phyloP scores from a whole-genome alignment of 2,797 vertebrate genomes.

The Cetoscarus ocellatus region DNA sequence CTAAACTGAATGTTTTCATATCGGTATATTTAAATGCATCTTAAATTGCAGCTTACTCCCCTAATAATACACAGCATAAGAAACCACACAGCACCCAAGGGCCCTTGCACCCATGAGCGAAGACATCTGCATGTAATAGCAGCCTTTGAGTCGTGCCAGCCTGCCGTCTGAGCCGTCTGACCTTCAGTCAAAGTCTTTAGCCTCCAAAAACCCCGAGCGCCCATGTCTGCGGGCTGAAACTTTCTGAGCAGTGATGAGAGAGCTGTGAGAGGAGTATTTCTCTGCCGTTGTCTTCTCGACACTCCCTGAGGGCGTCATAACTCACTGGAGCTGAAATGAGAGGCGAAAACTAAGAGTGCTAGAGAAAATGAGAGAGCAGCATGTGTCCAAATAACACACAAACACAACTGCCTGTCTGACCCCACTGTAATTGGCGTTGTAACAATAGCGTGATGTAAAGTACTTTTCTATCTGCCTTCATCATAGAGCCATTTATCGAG shows the following conservation, averaged over 20 bases:
- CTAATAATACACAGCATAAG: not conserved
- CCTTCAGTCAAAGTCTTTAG: constrained; percentile 26
- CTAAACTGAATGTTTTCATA: not conserved
- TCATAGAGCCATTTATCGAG: not conserved
- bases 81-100: not conserved
- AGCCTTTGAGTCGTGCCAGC: constrained; percentile 15
- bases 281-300: constrained; percentile 32
- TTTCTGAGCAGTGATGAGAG: constrained; percentile 17
- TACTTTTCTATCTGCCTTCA: constrained; percentile 26
- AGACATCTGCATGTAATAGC: constrained; percentile 46
- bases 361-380: constrained; percentile 56
- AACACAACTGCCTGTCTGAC: constrained; percentile 32
- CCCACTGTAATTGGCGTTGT: constrained; percentile 37
- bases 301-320: constrained; percentile 52
- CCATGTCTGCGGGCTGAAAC: constrained; percentile 5
- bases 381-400: constrained; percentile 42
- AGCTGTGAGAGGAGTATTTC: constrained; percentile 26
- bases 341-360: constrained; percentile 37
- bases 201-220: constrained; percentile 12
- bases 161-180: constrained; percentile 8
- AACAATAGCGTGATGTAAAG: constrained; percentile 20
- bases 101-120: constrained; percentile 1
- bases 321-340: constrained; percentile 52
- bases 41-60: not conserved
- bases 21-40: not conserved